Evolutionary conservation across 2,797 vertebrate species (phyloP).

Genomic region (Hyperoplus immaculatus): DNA sequence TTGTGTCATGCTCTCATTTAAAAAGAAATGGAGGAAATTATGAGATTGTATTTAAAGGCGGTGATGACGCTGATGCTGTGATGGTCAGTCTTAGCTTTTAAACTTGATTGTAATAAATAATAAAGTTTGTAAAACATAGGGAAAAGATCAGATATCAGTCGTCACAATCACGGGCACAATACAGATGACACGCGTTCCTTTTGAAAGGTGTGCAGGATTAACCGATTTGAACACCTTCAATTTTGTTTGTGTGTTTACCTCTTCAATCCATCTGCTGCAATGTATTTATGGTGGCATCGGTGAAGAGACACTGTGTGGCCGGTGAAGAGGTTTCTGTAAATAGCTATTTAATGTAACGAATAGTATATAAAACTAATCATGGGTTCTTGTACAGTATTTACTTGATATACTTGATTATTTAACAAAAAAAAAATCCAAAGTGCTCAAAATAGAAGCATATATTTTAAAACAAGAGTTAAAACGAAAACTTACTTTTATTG

Average conservation of each 20-base stretch:
- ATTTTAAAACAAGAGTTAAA: not conserved
- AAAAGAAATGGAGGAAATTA: not conserved
- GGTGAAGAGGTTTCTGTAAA: constrained; percentile 31
- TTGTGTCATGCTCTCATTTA: not conserved
- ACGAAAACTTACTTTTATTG: not conserved
- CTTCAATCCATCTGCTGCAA: not conserved
- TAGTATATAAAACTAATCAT: not conserved
- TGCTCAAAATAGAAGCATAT: constrained; percentile 21
- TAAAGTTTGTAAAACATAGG: not conserved
- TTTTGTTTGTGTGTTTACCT: not conserved
- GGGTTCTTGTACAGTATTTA: constrained; percentile 15
- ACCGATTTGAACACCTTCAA: not conserved
- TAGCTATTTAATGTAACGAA: constrained; percentile 1
- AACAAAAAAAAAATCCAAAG: not conserved
- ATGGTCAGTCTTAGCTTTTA: not conserved
- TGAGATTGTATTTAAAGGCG: not conserved
- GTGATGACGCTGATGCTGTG: no score
- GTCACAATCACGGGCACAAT: not conserved
- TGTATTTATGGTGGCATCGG: not conserved
- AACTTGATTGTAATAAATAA: not conserved
- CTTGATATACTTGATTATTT: constrained; percentile 7
- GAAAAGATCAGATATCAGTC: not conserved
- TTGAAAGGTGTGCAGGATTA: not conserved
- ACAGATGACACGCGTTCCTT: not conserved
- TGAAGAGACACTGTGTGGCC: constrained; percentile 2